Percentiles rank a stretch among this genome's conserved stretches.
These are phyloP conservation scores for Epicauta chinensis DNA, from an alignment of 1,140 invertebrate species.

Conservation along the genomic window DNA sequence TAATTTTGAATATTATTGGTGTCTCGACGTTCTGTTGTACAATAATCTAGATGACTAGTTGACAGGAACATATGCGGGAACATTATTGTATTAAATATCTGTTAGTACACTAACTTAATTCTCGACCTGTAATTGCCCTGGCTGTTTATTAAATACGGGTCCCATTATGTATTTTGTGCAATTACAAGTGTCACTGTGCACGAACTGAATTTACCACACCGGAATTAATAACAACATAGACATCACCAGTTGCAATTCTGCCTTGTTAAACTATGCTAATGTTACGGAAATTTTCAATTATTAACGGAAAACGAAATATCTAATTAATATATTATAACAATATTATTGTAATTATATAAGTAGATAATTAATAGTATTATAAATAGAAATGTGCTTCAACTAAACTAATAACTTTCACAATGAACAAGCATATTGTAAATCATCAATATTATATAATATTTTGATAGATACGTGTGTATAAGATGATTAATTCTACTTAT, in stretches of 20 bases:
- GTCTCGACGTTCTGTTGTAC: not conserved
- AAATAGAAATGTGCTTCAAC: too few relatives aligned
- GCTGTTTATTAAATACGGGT: slow-evolving; percentile 12
- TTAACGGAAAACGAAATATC: too few relatives aligned
- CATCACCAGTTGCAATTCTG: slow-evolving; percentile 14
- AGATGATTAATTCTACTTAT: too few relatives aligned
- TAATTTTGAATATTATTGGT: too few relatives aligned
- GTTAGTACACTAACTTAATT: slow-evolving; percentile 13
- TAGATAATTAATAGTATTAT: too few relatives aligned
- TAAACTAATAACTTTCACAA: too few relatives aligned
- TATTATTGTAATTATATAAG: too few relatives aligned
- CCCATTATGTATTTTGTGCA: slow-evolving; percentile 14
- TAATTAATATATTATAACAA: too few relatives aligned
- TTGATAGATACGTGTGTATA: too few relatives aligned
- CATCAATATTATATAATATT: too few relatives aligned
- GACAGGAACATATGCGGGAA: slow-evolving; percentile 4
- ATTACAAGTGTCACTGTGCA: slow-evolving; percentile 15
- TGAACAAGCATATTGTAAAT: too few relatives aligned
- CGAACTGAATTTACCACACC: slow-evolving; percentile 16
- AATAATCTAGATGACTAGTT: not conserved
- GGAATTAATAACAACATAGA: slow-evolving; percentile 16
- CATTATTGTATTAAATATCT: slow-evolving; percentile 8
- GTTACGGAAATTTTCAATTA: slow-evolving; percentile 10
- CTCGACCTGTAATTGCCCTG: slow-evolving; percentile 5
- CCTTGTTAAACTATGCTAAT: slow-evolving; percentile 12